phyloP scores from a whole-genome alignment of 2,888 invertebrate species.

The Drosophila formosana region DNA sequence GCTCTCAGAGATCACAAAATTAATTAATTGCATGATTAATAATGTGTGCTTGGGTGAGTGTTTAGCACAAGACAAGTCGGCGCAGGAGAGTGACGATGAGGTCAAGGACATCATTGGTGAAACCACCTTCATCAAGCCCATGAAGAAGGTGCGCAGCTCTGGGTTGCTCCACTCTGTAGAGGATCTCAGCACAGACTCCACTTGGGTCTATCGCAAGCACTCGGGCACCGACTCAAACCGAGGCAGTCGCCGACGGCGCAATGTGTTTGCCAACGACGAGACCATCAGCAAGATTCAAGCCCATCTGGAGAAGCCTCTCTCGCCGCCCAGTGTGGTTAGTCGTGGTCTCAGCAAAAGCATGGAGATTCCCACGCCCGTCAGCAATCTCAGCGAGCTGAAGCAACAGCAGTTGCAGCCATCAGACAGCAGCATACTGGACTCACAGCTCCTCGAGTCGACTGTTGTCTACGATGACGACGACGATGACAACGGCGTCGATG shows the following conservation, averaged over 20 bases:
- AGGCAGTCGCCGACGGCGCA: constrained; percentile 84
- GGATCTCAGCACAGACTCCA: constrained; percentile 91
- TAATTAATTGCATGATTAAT: no score
- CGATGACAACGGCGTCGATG: constrained; percentile 38
- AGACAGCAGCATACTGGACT: constrained; percentile 59
- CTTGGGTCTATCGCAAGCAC: constrained; percentile 89
- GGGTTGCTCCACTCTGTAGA: constrained; percentile 91
- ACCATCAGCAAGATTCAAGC: constrained; percentile 84
- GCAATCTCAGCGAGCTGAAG: constrained; percentile 82
- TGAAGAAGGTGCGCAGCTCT: constrained; percentile 89
- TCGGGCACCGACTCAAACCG: constrained; percentile 84
- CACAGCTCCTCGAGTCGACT: constrained; percentile 62
- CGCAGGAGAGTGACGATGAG: constrained; percentile 86
- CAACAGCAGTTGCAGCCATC: constrained; percentile 51
- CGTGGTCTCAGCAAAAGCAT: constrained; percentile 85
- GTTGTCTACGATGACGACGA: constrained; percentile 29
- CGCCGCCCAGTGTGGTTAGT: constrained; percentile 82
- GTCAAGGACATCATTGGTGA: constrained; percentile 87
- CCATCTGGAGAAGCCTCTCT: constrained; percentile 82
- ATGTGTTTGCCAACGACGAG: constrained; percentile 84
- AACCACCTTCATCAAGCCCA: constrained; percentile 86
- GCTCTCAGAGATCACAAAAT: neutral
- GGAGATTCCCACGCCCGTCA: constrained; percentile 85
- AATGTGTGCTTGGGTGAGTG: neutral
- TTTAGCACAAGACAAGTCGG: constrained; percentile 72